Conservation (phyloP, 2,888 invertebrate genomes). For the Rhamphomyia laevipes region DNA sequence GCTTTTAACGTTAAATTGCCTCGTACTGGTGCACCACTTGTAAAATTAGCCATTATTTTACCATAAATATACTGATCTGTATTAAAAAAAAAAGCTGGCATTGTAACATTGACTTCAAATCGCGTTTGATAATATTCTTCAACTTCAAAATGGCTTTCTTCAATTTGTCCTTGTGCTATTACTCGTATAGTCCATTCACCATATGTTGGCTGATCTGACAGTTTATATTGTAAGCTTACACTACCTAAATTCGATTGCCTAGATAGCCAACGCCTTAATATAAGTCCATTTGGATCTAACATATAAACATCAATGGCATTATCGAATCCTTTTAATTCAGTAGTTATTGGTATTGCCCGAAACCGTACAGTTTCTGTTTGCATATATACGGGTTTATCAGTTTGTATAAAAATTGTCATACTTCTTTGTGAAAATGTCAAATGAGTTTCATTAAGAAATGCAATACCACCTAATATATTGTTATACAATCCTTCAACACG, state of each 20-base stretch:
- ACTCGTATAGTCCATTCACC: conserved; percentile 88
- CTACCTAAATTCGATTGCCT: conserved; percentile 87
- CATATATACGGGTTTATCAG: conserved; percentile 90
- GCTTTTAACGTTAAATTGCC: conserved; percentile 83
- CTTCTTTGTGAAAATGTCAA: conserved; percentile 78
- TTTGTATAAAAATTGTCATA: conserved; percentile 90
- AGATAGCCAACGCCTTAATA: conserved; percentile 87
- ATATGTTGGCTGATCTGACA: conserved; percentile 84
- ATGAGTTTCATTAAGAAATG: conserved; percentile 79
- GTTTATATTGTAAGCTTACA: conserved; percentile 79
- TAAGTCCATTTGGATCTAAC: conserved; percentile 75
- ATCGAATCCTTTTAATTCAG: conserved; percentile 81
- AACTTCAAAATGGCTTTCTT: conserved; percentile 74
- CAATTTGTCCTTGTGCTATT: conserved; percentile 76
- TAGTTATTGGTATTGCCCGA: conserved; percentile 84
- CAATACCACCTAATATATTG: conserved; percentile 64
- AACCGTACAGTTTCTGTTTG: conserved; percentile 84
- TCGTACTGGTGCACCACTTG: conserved; percentile 79
- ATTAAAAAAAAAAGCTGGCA: conserved; percentile 88
- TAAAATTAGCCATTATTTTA: conserved; percentile 87
- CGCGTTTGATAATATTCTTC: conserved; percentile 93
- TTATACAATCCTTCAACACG: conserved; percentile 66
- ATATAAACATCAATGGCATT: conserved; percentile 87
- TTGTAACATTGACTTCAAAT: conserved; percentile 89
- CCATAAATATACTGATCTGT: conserved; percentile 76